phyloP scores from a whole-genome alignment of 2,888 invertebrate species.

The Morpho achilles region DNA sequence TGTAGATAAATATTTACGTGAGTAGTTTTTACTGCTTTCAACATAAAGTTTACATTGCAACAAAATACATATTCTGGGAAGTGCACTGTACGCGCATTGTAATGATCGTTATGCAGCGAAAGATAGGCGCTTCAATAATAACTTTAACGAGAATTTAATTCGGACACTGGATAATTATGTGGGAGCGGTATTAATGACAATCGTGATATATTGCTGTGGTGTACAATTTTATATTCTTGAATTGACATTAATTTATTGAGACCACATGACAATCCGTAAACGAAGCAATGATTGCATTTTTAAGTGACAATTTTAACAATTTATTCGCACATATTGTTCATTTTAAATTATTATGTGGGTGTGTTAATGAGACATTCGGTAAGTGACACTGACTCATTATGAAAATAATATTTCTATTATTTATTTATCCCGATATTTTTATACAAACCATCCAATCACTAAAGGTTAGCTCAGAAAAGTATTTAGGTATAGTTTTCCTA shows the following conservation, averaged over 20 bases:
- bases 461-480: too few relatives aligned
- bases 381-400: slow-evolving; percentile 36
- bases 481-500: too few relatives aligned
- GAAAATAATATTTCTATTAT: too few relatives aligned
- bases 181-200: slow-evolving; percentile 38
- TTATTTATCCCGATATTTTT: too few relatives aligned
- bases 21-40: slow-evolving; percentile 3
- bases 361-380: slow-evolving; percentile 1
- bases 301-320: slow-evolving; percentile 23
- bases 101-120: slow-evolving; percentile 48
- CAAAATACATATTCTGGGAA: slow-evolving; percentile 1
- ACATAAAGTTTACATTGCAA: slow-evolving; percentile 11
- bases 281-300: slow-evolving; percentile 28
- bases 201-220: slow-evolving; percentile 39
- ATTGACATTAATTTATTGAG: slow-evolving; percentile 30
- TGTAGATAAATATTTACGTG: neutral
- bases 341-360: slow-evolving; percentile 19
- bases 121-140: slow-evolving; percentile 55
- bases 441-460: too few relatives aligned
- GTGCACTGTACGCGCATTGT: slow-evolving; percentile 38
- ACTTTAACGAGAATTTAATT: slow-evolving; percentile 55
- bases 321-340: slow-evolving; percentile 18
- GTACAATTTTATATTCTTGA: slow-evolving; percentile 32
- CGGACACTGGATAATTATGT: slow-evolving; percentile 41
- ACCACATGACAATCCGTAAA: slow-evolving; percentile 29